A percentile compares a stretch with the other conserved stretches of the same genome.
These are phyloP conservation scores for Tetragonula carbonaria DNA, from an alignment of 2,888 invertebrate genomes.

Conservation along the genomic window DNA sequence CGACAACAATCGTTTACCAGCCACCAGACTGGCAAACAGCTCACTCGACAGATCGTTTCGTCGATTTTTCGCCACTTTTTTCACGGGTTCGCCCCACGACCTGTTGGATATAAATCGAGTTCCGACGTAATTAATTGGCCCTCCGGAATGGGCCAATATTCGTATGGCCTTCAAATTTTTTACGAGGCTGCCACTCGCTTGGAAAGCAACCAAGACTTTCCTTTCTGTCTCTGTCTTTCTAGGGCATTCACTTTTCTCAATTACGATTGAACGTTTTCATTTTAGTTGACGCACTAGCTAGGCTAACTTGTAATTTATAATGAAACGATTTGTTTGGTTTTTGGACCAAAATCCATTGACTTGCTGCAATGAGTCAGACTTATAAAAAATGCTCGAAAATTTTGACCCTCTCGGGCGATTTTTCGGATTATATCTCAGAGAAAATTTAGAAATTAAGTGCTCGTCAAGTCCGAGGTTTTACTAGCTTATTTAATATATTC, in stretches of 20 bases:
- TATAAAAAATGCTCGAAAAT: no score
- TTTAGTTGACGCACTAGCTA: no score
- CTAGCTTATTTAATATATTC: no score
- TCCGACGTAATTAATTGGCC: constrained; percentile 22
- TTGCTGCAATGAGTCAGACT: no score
- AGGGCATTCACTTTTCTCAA: not conserved
- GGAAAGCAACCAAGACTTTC: not conserved
- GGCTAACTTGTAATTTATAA: no score
- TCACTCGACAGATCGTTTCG: not conserved
- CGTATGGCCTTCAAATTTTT: not conserved
- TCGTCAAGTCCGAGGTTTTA: no score
- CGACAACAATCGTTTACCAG: constrained; percentile 9
- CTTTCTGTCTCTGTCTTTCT: not conserved
- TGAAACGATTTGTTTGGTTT: no score
- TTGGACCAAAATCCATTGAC: no score
- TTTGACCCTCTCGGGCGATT: no score
- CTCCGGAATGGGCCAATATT: constrained; percentile 13
- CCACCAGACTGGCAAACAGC: not conserved
- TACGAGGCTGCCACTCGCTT: not conserved
- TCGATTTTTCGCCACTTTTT: not conserved
- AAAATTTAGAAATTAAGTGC: no score
- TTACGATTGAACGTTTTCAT: no score
- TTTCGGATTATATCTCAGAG: no score
- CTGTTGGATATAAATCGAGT: constrained; percentile 25
- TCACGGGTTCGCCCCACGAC: not conserved